phyloP scores from a whole-genome alignment of 2,888 invertebrate species.

The Drosophila formosana region DNA sequence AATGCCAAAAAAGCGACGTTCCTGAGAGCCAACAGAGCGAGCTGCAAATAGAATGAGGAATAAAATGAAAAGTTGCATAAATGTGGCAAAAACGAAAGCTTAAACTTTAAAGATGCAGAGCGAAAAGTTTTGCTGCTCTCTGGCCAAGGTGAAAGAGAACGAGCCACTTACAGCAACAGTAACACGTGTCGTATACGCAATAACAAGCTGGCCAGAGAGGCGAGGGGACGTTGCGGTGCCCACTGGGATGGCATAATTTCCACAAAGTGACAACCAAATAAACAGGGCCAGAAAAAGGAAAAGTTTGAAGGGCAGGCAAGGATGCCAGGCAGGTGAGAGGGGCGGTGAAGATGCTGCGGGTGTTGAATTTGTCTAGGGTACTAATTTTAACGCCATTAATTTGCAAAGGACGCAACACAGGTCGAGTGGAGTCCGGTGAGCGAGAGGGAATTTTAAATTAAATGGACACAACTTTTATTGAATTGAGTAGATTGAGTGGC shows the following conservation, averaged over 20 bases:
- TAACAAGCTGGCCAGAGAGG: constrained; percentile 5
- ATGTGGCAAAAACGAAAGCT: constrained; percentile 16
- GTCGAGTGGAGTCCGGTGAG: constrained; percentile 2
- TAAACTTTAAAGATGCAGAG: constrained; percentile 51
- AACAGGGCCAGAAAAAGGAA: constrained; percentile 54
- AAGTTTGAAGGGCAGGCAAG: constrained; percentile 45
- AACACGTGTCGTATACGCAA: constrained; percentile 69
- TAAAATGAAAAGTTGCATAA: constrained; percentile 17
- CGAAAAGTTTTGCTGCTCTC: constrained; percentile 39
- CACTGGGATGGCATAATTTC: constrained; percentile 58
- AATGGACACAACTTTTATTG: constrained; percentile 82
- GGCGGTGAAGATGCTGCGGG: constrained; percentile 8
- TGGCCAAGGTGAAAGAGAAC: constrained; percentile 18
- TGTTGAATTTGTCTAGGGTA: constrained; percentile 54
- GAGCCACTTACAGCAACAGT: constrained; percentile 59
- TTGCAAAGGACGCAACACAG: constrained; percentile 52
- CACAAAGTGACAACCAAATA: constrained; percentile 77
- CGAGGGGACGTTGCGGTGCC: constrained; percentile 8
- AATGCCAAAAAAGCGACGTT: constrained; percentile 72
- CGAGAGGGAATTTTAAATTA: constrained; percentile 72
- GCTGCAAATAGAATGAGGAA: constrained; percentile 19
- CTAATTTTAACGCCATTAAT: constrained; percentile 78
- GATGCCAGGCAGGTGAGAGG: constrained; percentile 1
- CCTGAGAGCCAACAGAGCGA: constrained; percentile 42
- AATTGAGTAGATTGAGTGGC: constrained; percentile 61